These are phyloP conservation scores for Myodes glareolus DNA, from an alignment of 2,113 vertebrate species.

Conservation along the genomic window DNA sequence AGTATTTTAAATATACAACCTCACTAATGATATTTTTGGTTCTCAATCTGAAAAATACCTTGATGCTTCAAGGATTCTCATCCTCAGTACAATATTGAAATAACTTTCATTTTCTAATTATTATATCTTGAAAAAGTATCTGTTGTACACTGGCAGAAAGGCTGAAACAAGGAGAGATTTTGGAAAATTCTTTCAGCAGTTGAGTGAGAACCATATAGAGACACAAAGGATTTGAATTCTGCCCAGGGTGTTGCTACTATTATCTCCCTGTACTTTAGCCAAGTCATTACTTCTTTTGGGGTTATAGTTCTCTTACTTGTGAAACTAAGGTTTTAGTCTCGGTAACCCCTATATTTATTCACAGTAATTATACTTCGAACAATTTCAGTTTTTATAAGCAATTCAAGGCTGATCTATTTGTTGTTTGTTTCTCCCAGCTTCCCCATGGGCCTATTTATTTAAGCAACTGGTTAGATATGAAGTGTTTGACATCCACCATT, in stretches of 20 bases:
- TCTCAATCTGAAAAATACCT: neutral
- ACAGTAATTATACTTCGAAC: neutral
- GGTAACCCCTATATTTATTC: neutral
- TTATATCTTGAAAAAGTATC: neutral
- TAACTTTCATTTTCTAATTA: neutral
- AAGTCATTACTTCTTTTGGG: neutral
- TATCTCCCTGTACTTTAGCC: neutral
- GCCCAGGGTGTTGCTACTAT: neutral
- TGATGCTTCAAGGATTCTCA: neutral
- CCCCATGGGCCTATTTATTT: neutral
- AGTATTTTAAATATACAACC: neutral
- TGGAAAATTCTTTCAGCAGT: neutral
- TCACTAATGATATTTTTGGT: neutral
- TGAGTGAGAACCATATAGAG: neutral
- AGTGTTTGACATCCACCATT: neutral
- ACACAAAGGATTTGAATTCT: neutral
- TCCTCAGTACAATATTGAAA: neutral
- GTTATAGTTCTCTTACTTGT: neutral
- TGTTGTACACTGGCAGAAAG: neutral
- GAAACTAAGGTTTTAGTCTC: neutral
- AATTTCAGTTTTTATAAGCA: constrained; percentile 14
- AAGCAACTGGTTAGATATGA: neutral
- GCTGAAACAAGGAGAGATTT: neutral
- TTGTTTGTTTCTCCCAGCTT: neutral
- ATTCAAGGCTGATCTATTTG: neutral